A percentile compares a stretch with the other conserved stretches of the same genome.
Conservation (phyloP, 2,113 vertebrate genomes). For the Mobula hypostoma region DNA sequence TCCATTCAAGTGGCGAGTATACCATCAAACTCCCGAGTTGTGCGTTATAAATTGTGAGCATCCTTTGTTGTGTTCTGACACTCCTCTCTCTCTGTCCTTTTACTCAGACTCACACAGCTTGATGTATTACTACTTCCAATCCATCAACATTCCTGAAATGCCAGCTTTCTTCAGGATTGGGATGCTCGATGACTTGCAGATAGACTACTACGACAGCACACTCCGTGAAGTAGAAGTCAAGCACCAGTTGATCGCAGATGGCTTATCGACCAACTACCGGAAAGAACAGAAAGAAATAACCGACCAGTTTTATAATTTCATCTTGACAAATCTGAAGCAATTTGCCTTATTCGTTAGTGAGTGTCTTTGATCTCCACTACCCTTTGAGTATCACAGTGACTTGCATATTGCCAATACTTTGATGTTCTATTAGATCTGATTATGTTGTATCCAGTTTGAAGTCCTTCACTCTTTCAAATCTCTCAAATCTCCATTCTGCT, state of each 20-base stretch:
- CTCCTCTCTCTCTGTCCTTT: neutral
- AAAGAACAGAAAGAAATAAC: neutral
- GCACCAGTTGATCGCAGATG: neutral
- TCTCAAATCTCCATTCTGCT: no score
- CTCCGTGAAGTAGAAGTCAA: no score
- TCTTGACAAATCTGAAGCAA: neutral
- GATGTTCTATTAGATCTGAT: no score
- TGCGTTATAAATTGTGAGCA: no score
- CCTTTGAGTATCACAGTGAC: no score
- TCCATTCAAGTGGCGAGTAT: no score
- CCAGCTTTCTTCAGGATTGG: neutral
- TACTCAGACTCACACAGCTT: neutral
- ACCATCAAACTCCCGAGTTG: no score
- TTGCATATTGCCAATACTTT: no score
- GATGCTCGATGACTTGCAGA: neutral
- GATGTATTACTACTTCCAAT: neutral
- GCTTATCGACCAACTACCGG: neutral
- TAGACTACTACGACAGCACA: neutral
- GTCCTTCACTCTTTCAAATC: no score
- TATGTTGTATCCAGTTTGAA: no score
- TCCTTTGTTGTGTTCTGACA: no score
- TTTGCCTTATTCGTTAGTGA: accelerated
- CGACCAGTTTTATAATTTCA: accelerated
- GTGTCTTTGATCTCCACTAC: neutral
- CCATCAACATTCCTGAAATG: no score